Percentiles rank a stretch among this genome's conserved stretches.
These are phyloP conservation scores for Eleginops maclovinus DNA, from an alignment of 2,113 vertebrate genomes.

Conservation along the genomic window DNA sequence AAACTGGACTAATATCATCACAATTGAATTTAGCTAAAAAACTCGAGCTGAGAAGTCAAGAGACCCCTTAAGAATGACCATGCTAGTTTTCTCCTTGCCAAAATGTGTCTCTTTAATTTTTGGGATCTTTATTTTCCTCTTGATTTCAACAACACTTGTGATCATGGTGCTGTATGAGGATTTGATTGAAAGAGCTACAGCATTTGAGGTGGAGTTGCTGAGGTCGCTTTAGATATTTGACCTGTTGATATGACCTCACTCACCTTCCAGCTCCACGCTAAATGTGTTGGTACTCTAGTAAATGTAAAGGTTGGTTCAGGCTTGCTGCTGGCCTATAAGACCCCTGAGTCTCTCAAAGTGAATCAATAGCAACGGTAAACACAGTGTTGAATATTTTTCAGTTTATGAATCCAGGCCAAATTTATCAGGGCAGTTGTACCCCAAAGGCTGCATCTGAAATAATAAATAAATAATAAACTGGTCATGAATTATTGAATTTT, in stretches of 20 bases:
- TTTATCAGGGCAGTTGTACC: constrained; percentile 6
- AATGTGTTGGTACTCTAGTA: neutral
- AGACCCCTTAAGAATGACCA: too few species aligned
- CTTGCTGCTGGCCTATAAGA: neutral
- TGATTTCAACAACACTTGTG: too few species aligned
- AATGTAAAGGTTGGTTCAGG: neutral
- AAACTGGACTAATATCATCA: too few species aligned
- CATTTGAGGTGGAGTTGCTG: neutral
- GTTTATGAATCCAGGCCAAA: neutral
- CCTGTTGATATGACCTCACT: neutral
- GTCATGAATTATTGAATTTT: neutral
- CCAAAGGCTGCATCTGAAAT: neutral
- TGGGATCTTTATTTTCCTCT: too few species aligned
- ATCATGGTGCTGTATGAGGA: neutral
- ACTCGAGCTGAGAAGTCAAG: too few species aligned
- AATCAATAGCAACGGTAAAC: neutral
- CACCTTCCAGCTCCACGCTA: neutral
- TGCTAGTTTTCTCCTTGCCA: too few species aligned
- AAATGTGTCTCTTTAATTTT: too few species aligned
- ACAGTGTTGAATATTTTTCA: neutral
- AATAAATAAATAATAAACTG: too few species aligned
- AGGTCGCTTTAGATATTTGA: neutral
- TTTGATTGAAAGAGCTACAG: neutral
- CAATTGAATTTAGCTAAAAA: too few species aligned
- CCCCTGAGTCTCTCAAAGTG: neutral